Evolutionary conservation across 1,140 invertebrate species (phyloP), one percentile per base, ranked within the genome.

Genomic region (Adoxophyes honmai): DNA sequence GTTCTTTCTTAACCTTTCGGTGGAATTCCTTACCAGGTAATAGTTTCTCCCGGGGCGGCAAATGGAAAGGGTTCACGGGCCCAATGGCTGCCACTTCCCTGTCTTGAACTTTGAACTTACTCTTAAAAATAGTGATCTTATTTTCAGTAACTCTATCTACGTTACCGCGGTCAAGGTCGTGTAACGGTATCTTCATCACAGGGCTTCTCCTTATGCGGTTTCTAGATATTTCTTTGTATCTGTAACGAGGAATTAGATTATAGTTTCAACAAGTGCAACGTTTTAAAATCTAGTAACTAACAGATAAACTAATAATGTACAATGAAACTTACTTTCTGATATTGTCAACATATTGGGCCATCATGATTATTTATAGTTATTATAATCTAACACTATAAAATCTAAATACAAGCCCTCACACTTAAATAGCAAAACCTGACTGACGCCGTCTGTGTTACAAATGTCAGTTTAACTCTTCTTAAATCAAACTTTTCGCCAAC

Each of bases 1-100:
- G 62, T 16, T 51, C 51, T 8, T 14, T 34, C 48, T 57, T 64
- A 8, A 14, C 36, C 53, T 60, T 62, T 9, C 35, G 60, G 9
- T 42, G n/a, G 2, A 34, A 13, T 15, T 52, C 38, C 7, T 39
- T 57, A 11, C 42, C 38, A 16, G 13, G 52, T 48, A 59, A 62
- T 13, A 63, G 8, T 44, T 60, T 44, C 4, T 51, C 3, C 9
- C 28, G 28, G 34, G 48, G 28, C 6, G 58, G 59, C 21, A 68
- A 15, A 36, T 60, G 11, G 42, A 59, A 68, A 0, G 61, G 65
- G 15, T 68, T 68, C 11, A 15, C 33, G 8, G 10, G 21, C 5
- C 48, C 16, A 15, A 57, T 37, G 9, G 59, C 42, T 39, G 21
- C 16, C 8, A 52, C 9, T 11, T 38, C 11, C 35, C 21, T 60